Base-by-base conservation (phyloP, 2,888 invertebrate species). In the Crocallis elinguaria region DNA sequence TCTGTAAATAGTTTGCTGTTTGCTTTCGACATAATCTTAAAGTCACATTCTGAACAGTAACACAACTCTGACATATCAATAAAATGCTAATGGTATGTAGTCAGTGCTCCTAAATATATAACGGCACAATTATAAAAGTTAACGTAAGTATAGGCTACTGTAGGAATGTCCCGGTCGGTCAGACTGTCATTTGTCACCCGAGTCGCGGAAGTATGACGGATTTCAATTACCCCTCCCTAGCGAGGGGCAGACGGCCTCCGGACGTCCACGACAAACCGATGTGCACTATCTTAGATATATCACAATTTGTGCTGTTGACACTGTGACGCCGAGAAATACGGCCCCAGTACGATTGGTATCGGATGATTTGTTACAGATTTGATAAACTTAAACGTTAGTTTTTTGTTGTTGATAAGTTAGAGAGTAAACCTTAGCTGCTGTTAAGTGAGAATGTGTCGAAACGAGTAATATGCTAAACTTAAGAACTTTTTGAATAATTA, bases 101-200 rank as follows among this genome's bases (percentile, higher is more conserved):
- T n/a, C n/a, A n/a, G n/a, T n/a, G n/a, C n/a, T n/a, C n/a, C n/a
- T n/a, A n/a, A n/a, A n/a, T n/a, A n/a, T n/a, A n/a, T n/a, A n/a
- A n/a, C n/a, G n/a, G n/a, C n/a, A n/a, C n/a, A n/a, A n/a, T n/a
- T n/a, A n/a, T n/a, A n/a, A n/a, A n/a, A n/a, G n/a, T n/a, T n/a
- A n/a, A n/a, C n/a, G n/a, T n/a, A n/a, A n/a, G n/a, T n/a, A n/a
- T n/a, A n/a, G n/a, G n/a, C n/a, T n/a, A n/a, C n/a, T n/a, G n/a
- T 11, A 19, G 21, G 29, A 21, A 9, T 11, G 33, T 48, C 16
- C 44, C 43, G 35, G 38, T 29, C 29, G n/a, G 41, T 38, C 36
- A 57, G 57, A 65, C 65, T 66, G 75, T 80, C 83, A 77, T 86
- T 82, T 83, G 82, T 85, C 84, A 83, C 14, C 9, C 73, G 71